A percentile compares a stretch with the other conserved stretches of the same genome.
Evolutionary conservation across 2,888 invertebrate species (phyloP).

Genomic region (Trachelus iudaicus): DNA sequence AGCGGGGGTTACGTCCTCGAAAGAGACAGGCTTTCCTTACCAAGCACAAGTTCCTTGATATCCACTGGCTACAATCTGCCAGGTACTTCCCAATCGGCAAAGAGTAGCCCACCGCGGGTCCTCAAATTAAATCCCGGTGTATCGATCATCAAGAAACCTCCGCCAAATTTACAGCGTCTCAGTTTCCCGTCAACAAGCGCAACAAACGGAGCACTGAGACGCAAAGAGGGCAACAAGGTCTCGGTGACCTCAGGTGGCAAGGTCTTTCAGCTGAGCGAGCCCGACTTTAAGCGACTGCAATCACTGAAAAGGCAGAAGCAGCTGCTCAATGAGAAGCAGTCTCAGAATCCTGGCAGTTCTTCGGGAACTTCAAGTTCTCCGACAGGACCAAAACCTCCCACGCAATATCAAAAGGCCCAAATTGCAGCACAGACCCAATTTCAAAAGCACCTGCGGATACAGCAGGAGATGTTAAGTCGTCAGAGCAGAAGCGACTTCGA

Average conservation of each 20-base stretch:
- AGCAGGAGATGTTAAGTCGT: slow-evolving; percentile 61
- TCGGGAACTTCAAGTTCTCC: slow-evolving; percentile 6
- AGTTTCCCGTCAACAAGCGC: slow-evolving; percentile 44
- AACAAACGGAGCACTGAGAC: slow-evolving; percentile 41
- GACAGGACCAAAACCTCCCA: slow-evolving; percentile 15
- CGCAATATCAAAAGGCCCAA: slow-evolving; percentile 49
- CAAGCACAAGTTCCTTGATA: slow-evolving; percentile 17
- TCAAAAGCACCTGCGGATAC: slow-evolving; percentile 60
- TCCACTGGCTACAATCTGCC: background rate
- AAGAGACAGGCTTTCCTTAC: slow-evolving; percentile 39
- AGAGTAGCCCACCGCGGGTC: slow-evolving; percentile 40
- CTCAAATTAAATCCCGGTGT: slow-evolving; percentile 58
- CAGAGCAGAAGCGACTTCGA: slow-evolving; percentile 61
- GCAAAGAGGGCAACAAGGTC: slow-evolving; percentile 72
- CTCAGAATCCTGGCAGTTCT: slow-evolving; percentile 28
- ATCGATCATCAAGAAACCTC: slow-evolving; percentile 62
- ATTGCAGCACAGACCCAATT: slow-evolving; percentile 53
- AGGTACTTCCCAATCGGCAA: slow-evolving; percentile 6
- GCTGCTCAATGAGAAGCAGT: slow-evolving; percentile 57
- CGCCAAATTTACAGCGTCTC: slow-evolving; percentile 57
- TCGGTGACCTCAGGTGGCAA: slow-evolving; percentile 83
- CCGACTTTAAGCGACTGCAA: slow-evolving; percentile 79
- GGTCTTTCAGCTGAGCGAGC: slow-evolving; percentile 81
- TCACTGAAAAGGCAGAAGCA: slow-evolving; percentile 67
- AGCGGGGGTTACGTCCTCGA: slow-evolving; percentile 60